A percentile compares a stretch with the other conserved stretches of the same genome.
Evolutionary conservation across 1,140 invertebrate species (phyloP).

Genomic region (Brachionus manjavacas): DNA sequence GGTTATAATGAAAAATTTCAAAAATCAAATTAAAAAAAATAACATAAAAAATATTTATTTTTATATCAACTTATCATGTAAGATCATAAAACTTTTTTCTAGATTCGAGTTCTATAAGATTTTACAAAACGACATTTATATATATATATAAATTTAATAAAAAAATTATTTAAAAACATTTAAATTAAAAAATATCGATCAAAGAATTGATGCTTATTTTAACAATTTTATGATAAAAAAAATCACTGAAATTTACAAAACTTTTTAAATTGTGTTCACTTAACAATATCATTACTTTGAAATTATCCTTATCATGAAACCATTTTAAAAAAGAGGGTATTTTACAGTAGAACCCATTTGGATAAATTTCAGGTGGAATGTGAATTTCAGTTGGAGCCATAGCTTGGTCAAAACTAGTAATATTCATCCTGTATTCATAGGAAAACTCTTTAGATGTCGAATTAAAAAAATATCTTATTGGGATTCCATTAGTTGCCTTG

Average conservation of each 20-base stretch:
- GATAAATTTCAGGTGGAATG: constrained; percentile 45
- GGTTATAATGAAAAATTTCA: too few relatives aligned
- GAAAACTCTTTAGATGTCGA: constrained; percentile 37
- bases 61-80: too few relatives aligned
- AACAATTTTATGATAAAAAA: not conserved
- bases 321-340: constrained; percentile 38
- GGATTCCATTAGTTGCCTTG: constrained; percentile 45
- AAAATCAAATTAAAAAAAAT: too few relatives aligned
- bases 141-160: not conserved
- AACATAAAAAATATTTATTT: too few relatives aligned
- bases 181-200: not conserved
- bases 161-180: not conserved
- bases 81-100: too few relatives aligned
- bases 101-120: not conserved
- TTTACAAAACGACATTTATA: not conserved
- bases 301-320: constrained; percentile 41
- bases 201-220: not conserved
- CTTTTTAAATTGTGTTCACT: not conserved
- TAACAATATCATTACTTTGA: not conserved
- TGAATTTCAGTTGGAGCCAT: constrained; percentile 45
- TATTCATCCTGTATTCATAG: constrained; percentile 33
- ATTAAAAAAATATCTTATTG: constrained; percentile 43
- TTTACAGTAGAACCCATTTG: constrained; percentile 44
- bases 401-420: not conserved
- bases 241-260: not conserved